Percentiles rank a stretch among this genome's conserved stretches.
Evolutionary conservation across 2,797 vertebrate species (phyloP).

Genomic region (Dallia pectoralis): DNA sequence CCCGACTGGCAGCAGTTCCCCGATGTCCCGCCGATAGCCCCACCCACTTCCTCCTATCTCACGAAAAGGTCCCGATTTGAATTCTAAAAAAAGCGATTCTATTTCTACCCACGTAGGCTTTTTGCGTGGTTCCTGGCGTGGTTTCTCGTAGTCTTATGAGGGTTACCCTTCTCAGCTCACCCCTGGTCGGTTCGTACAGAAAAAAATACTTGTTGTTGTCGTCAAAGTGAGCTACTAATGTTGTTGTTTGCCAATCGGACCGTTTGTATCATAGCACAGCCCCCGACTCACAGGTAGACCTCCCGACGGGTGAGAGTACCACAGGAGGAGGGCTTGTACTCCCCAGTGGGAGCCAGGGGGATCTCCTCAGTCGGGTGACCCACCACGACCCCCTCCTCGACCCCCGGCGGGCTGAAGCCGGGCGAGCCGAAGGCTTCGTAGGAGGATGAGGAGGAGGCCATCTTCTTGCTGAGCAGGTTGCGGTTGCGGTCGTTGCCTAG

Average conservation of each 20-base stretch:
- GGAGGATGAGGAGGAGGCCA: slow-evolving; percentile 95
- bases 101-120: slow-evolving; percentile 48
- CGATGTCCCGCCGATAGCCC: slow-evolving; percentile 79
- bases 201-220: slow-evolving; percentile 40
- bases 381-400: slow-evolving; percentile 79
- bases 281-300: slow-evolving; percentile 91
- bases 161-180: slow-evolving; percentile 42
- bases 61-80: slow-evolving; percentile 50
- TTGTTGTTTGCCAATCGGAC: slow-evolving; percentile 21
- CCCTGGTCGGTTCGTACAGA: slow-evolving; percentile 41
- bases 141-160: slow-evolving; percentile 59
- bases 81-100: slow-evolving; percentile 43
- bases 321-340: slow-evolving; percentile 96
- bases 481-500: slow-evolving; percentile 94
- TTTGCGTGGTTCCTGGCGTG: slow-evolving; percentile 23
- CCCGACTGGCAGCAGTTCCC: slow-evolving; percentile 80
- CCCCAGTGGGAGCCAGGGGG: slow-evolving; percentile 92
- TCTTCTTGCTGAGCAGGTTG: slow-evolving; percentile 98
- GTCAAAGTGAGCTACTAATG: slow-evolving; percentile 34
- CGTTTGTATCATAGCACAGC: slow-evolving; percentile 27
- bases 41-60: slow-evolving; percentile 41
- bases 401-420: slow-evolving; percentile 76
- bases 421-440: slow-evolving; percentile 90
- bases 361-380: slow-evolving; percentile 89
- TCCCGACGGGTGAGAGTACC: slow-evolving; percentile 96